Conservation (phyloP, 2,797 vertebrate genomes). For the Anguilla obscura region DNA sequence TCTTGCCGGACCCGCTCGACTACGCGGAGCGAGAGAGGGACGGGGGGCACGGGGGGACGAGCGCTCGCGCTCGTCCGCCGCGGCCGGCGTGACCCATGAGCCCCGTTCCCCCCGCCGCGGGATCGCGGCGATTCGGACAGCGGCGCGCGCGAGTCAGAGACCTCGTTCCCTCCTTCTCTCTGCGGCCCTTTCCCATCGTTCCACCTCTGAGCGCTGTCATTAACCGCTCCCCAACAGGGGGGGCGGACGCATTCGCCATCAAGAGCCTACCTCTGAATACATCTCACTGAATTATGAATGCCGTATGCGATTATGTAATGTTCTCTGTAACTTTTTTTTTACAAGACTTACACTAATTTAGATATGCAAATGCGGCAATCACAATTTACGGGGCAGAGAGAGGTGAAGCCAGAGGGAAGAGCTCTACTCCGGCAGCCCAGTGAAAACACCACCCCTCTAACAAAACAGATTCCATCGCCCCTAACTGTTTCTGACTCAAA, state of each 20-base stretch:
- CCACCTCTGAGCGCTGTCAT: constrained; percentile 53
- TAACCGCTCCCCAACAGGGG: constrained; percentile 57
- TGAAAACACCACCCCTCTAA: constrained; percentile 74
- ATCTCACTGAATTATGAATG: not conserved
- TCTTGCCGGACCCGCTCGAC: constrained; percentile 23
- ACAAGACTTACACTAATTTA: constrained; percentile 69
- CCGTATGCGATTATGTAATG: constrained; percentile 49
- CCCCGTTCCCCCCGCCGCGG: constrained; percentile 55
- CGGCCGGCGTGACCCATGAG: constrained; percentile 63
- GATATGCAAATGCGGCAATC: constrained; percentile 61
- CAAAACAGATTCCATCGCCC: constrained; percentile 77
- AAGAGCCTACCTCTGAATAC: not conserved
- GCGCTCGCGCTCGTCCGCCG: constrained; percentile 58
- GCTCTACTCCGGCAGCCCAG: constrained; percentile 36
- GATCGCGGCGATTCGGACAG: constrained; percentile 57
- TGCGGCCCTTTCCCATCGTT: not conserved
- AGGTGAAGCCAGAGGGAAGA: not conserved
- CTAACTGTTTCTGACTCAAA: constrained; percentile 75
- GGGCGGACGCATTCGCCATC: not conserved
- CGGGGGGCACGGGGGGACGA: constrained; percentile 14
- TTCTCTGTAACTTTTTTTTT: constrained; percentile 61
- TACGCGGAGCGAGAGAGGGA: constrained; percentile 16
- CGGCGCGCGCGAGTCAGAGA: constrained; percentile 51
- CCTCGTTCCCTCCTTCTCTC: not conserved
- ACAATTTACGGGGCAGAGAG: constrained; percentile 52